A percentile compares a stretch with the other conserved stretches of the same genome.
These are phyloP conservation scores for Rhabdornis inornatus DNA, from an alignment of 2,113 vertebrate genomes.

Conservation along the genomic window DNA sequence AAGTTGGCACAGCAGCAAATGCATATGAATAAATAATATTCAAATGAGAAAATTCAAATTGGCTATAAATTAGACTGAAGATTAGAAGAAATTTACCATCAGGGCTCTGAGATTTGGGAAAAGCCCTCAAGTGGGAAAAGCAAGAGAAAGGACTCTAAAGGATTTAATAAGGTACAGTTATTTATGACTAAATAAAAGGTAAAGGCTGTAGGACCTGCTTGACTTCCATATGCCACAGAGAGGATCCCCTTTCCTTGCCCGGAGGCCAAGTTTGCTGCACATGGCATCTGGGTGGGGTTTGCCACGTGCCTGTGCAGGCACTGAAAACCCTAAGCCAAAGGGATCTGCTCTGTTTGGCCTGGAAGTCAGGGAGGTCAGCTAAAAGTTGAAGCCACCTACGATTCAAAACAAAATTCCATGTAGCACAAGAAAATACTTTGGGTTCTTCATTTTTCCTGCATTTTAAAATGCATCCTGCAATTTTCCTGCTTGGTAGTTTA, in stretches of 20 bases:
- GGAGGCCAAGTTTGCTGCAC: background rate
- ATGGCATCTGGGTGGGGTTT: background rate
- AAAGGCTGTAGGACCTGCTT: background rate
- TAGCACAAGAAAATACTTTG: background rate
- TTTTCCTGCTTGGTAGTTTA: background rate
- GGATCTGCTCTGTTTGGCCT: background rate
- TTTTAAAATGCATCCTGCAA: too few relatives aligned
- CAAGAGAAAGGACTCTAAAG: background rate
- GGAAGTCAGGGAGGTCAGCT: background rate
- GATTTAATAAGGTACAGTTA: background rate
- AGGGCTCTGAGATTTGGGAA: background rate
- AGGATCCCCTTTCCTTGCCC: background rate
- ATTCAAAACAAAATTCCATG: background rate
- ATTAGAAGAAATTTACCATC: background rate
- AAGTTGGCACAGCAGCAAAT: background rate
- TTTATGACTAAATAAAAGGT: background rate
- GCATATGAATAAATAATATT: slow-evolving; percentile 47
- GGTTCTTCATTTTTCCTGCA: background rate
- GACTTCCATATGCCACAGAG: background rate
- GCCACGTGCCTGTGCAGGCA: background rate
- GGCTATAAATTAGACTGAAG: slow-evolving; percentile 19
- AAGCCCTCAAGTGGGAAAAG: background rate
- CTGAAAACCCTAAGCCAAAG: background rate
- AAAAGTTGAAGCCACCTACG: background rate
- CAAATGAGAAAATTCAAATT: slow-evolving; percentile 19